Base-by-base conservation (phyloP, 1,140 invertebrate genomes). In the Varroa destructor region DNA sequence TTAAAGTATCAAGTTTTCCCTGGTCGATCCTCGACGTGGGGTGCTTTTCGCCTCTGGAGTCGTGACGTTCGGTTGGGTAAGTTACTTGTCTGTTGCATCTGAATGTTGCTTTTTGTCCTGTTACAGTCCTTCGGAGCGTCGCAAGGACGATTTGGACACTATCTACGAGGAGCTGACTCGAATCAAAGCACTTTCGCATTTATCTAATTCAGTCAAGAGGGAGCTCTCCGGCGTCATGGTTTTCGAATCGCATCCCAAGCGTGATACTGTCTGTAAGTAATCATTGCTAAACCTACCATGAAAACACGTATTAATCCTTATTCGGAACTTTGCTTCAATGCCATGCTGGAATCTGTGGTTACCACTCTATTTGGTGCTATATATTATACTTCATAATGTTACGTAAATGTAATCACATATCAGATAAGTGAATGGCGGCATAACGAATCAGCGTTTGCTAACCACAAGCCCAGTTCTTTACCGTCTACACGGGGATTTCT, bases 121-220 rank as follows among this genome's bases (percentile, higher is more conserved):
- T 3, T 75, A 51, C 77, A 89, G 87, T 74, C 84, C 84, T 64
- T 83, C 87, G 76, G 88, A 91, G 77, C 79, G 90, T 74, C 89
- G 86, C 1, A 78, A 82, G 5, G 88, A 91, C 76, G 90, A 92
- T 77, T 79, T 90, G 74, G 89, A 91, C 79, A 84, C 87, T 71
- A 89, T 92, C 72, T 91, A 89, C 78, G 89, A 91, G 76, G 90
- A 92, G 77, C 80, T 92, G 43, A 80, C 89, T 61, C 88, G 90
- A 76, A 88, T 92, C 72, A 87, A 89, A 76, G 88, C 89, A 1
- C 80, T 92, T 71, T 85, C 87, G 6, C 88, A 92, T 77, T 80
- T 92, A 40, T 89, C 88, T 64, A 89, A 88, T 74, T 89, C 89
- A 75, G 88, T 92, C 55, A 91, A 90, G 79, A 81, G 87, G 72